A percentile compares a stretch with the other conserved stretches of the same genome.
Conservation (phyloP, 2,797 vertebrate genomes). For the Syndactyla subalaris region DNA sequence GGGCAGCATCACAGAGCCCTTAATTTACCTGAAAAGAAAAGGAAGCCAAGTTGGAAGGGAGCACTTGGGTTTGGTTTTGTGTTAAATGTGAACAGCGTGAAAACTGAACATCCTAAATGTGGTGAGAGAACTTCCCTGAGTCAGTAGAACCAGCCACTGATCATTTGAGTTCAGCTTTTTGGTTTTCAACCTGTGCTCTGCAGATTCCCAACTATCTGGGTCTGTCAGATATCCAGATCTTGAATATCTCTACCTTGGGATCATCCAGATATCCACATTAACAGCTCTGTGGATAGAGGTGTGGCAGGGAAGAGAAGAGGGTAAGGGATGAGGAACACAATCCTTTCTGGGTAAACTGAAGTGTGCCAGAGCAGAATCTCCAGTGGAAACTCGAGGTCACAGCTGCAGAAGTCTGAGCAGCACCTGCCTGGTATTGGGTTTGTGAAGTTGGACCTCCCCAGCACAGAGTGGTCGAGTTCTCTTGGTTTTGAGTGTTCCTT, state of each 20-base stretch:
- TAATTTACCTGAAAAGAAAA: not conserved
- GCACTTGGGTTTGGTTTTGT: not conserved
- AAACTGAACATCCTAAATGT: not conserved
- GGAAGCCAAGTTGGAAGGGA: not conserved
- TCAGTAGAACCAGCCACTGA: not conserved
- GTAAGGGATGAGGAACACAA: not conserved
- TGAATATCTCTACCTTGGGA: not conserved
- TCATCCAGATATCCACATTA: not conserved
- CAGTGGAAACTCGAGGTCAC: not conserved
- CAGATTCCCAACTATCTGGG: not conserved
- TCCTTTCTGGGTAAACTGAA: not conserved
- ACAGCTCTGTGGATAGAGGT: not conserved
- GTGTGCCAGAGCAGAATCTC: not conserved
- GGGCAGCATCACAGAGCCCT: not conserved
- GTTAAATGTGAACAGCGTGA: rapidly evolving
- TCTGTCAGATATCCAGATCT: not conserved
- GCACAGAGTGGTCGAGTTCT: not conserved
- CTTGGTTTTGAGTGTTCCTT: not conserved
- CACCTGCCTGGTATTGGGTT: not conserved
- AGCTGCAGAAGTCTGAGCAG: not conserved
- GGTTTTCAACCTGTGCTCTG: not conserved
- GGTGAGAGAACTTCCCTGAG: not conserved
- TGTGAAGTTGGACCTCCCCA: not conserved
- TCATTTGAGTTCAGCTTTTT: not conserved
- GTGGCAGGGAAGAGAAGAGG: not conserved